A percentile compares a stretch with the other conserved stretches of the same genome.
These are phyloP conservation scores for Cydia strobilella DNA, from an alignment of 1,140 invertebrate species.

Conservation along the genomic window DNA sequence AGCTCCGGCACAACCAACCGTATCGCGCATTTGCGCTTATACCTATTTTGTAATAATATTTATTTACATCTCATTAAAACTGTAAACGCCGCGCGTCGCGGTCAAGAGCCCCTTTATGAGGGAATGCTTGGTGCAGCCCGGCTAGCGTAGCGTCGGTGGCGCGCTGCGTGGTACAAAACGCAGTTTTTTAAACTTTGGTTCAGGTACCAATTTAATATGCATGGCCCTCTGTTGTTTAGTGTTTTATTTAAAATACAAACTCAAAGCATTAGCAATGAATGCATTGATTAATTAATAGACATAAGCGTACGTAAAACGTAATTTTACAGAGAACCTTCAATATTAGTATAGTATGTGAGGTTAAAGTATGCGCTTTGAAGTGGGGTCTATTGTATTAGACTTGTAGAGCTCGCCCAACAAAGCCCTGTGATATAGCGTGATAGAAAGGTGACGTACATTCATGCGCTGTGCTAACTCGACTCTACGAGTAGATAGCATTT, in stretches of 20 bases:
- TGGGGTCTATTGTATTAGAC: slow-evolving; percentile 30
- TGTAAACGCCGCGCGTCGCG: slow-evolving; percentile 19
- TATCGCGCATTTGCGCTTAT: slow-evolving; percentile 46
- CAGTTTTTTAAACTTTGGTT: background rate
- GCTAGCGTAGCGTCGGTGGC: background rate
- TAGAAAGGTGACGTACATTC: slow-evolving; percentile 12
- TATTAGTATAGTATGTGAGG: slow-evolving; percentile 3
- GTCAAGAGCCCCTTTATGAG: slow-evolving; percentile 16
- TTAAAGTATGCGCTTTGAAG: slow-evolving; percentile 31
- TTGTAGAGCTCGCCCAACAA: slow-evolving; percentile 1
- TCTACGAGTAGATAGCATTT: background rate
- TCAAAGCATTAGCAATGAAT: background rate
- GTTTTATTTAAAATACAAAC: no score
- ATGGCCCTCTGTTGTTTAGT: background rate
- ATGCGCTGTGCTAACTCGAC: no score
- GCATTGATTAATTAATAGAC: background rate
- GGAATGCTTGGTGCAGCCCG: background rate
- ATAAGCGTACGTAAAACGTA: background rate
- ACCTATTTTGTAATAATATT: slow-evolving; percentile 2
- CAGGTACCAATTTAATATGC: background rate
- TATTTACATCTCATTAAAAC: slow-evolving; percentile 22
- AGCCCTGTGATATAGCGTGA: slow-evolving; percentile 23
- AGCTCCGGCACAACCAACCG: slow-evolving; percentile 68
- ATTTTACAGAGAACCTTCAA: background rate
- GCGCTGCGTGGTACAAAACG: background rate